These are phyloP conservation scores for Dreissena polymorpha DNA, from an alignment of 1,140 invertebrate species.

Conservation along the genomic window DNA sequence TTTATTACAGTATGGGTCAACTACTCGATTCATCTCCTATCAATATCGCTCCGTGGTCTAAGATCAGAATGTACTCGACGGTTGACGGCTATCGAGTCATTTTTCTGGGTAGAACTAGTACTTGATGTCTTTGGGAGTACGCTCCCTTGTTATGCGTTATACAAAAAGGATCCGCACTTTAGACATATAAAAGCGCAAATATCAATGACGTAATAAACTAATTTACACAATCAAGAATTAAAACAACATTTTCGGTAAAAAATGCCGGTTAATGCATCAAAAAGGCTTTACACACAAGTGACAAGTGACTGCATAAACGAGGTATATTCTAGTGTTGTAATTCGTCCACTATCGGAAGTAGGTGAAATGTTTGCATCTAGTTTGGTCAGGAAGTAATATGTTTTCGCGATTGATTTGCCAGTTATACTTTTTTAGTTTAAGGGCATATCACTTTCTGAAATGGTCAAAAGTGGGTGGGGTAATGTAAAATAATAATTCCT, in stretches of 20 bases:
- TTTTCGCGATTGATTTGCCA: conserved; percentile 10
- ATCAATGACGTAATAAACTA: too few relatives aligned
- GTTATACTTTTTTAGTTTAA: neutral
- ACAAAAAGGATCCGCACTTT: too few relatives aligned
- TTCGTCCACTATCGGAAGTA: neutral
- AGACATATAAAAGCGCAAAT: too few relatives aligned
- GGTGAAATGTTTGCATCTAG: neutral
- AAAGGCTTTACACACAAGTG: conserved; percentile 61
- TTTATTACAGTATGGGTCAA: too few relatives aligned
- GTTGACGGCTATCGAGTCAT: too few relatives aligned
- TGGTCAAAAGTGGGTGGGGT: neutral
- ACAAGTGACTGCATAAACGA: conserved; percentile 58
- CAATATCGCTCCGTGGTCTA: too few relatives aligned
- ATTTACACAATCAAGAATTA: too few relatives aligned
- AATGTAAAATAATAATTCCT: neutral
- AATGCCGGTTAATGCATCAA: conserved; percentile 60
- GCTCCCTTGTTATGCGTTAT: too few relatives aligned
- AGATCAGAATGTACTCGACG: too few relatives aligned
- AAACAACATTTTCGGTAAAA: neutral
- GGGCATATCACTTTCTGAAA: neutral
- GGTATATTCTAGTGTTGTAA: conserved; percentile 32
- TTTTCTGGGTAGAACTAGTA: too few relatives aligned
- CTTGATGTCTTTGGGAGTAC: too few relatives aligned
- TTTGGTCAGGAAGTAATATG: neutral
- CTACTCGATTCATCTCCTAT: too few relatives aligned